These are phyloP conservation scores for Pemphredon lugubris DNA, from an alignment of 2,888 invertebrate genomes.

Conservation along the genomic window DNA sequence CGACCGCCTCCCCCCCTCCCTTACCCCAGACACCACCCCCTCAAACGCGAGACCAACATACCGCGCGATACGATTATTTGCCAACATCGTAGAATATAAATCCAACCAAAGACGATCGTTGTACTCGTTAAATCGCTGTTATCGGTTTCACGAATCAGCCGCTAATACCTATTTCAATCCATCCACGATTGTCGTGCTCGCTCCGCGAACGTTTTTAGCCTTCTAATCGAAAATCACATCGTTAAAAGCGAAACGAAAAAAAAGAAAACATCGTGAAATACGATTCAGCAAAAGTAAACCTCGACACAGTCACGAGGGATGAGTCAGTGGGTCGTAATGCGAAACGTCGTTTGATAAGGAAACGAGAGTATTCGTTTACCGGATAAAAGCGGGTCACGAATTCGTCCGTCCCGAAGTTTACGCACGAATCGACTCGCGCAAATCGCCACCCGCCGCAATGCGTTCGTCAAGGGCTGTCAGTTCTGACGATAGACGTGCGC, in stretches of 20 bases:
- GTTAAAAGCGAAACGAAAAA: no score
- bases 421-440: no score
- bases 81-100: no score
- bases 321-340: slow-evolving; percentile 15
- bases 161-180: background rate
- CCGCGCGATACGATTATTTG: no score
- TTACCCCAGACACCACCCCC: no score
- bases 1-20: no score
- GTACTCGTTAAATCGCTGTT: no score
- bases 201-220: slow-evolving; percentile 13
- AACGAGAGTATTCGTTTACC: background rate
- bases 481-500: slow-evolving; percentile 48
- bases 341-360: slow-evolving; percentile 29
- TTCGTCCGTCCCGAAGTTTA: no score
- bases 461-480: slow-evolving; percentile 24
- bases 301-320: slow-evolving; percentile 2
- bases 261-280: no score
- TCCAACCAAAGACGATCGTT: no score
- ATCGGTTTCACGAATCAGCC: background rate
- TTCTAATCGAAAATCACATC: background rate
- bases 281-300: background rate
- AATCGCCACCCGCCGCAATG: background rate
- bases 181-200: no score
- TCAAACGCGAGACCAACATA: no score
- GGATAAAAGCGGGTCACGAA: slow-evolving; percentile 28